Conservation (phyloP, 2,113 vertebrate species). For the Tichodroma muraria region DNA sequence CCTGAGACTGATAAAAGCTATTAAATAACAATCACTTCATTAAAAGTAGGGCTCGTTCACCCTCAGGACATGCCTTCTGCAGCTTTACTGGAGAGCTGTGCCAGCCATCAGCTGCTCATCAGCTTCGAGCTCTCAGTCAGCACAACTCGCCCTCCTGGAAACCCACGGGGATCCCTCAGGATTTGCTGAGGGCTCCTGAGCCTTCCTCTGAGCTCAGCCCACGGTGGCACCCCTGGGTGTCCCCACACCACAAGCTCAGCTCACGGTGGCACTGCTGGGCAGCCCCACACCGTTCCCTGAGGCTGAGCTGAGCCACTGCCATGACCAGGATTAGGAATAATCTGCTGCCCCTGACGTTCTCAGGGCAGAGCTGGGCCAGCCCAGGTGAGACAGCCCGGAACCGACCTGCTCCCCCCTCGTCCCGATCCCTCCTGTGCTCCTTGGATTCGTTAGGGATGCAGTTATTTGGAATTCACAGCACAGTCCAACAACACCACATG, state of each 20-base stretch:
- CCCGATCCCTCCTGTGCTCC: background rate
- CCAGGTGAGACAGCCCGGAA: background rate
- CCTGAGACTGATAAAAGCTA: background rate
- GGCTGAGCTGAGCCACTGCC: background rate
- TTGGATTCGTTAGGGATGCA: background rate
- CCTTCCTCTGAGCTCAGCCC: background rate
- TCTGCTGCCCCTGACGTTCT: background rate
- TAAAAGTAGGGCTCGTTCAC: background rate
- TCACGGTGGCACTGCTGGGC: accelerated
- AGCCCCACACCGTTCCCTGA: background rate
- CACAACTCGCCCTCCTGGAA: accelerated
- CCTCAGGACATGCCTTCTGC: background rate
- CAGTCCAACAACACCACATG: accelerated
- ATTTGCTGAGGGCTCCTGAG: background rate
- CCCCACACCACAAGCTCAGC: background rate
- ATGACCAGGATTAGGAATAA: background rate
- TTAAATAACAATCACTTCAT: background rate
- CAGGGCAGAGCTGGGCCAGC: background rate
- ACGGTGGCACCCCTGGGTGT: accelerated
- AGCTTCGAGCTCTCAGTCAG: background rate
- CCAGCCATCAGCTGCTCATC: background rate
- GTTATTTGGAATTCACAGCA: background rate
- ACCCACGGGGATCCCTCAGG: background rate
- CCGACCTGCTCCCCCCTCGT: accelerated
- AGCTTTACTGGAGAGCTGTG: background rate